phyloP scores from a whole-genome alignment of 2,888 invertebrate genomes.

The Calameuta filiformis region DNA sequence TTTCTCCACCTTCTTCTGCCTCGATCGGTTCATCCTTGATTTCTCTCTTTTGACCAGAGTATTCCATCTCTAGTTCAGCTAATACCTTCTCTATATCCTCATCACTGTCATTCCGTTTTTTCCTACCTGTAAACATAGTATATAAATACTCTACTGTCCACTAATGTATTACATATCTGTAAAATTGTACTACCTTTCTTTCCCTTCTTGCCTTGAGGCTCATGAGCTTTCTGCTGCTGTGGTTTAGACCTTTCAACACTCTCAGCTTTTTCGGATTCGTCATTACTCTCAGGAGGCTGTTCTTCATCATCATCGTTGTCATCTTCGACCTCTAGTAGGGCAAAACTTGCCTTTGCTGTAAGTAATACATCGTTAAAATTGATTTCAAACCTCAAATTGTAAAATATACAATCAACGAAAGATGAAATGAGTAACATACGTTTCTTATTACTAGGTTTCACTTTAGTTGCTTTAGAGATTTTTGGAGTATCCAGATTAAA shows the following conservation, averaged over 20 bases:
- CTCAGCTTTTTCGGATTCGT: conserved; percentile 66
- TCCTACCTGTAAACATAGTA: conserved; percentile 59
- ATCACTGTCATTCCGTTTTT: conserved; percentile 81
- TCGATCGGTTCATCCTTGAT: conserved; percentile 45
- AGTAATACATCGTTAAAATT: conserved; percentile 11
- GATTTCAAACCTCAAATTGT: conserved; percentile 5
- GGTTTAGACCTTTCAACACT: conserved; percentile 60
- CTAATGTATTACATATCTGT: neutral
- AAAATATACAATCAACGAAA: neutral
- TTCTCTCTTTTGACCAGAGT: conserved; percentile 74
- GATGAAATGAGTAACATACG: neutral
- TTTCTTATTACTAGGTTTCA: neutral
- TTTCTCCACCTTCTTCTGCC: conserved; percentile 29
- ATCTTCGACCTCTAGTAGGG: conserved; percentile 74
- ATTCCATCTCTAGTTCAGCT: conserved; percentile 85
- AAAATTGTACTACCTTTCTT: conserved; percentile 69
- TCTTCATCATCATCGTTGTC: conserved; percentile 59
- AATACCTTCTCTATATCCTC: conserved; percentile 85
- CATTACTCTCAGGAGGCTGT: conserved; percentile 61
- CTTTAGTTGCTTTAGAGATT: neutral
- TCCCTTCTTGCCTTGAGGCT: conserved; percentile 72
- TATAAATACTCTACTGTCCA: neutral
- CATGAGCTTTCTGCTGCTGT: conserved; percentile 62
- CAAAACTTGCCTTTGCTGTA: conserved; percentile 70
- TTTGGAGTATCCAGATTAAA: neutral